Base-by-base conservation (phyloP, 2,113 vertebrate genomes). In the Nerophis ophidion region DNA sequence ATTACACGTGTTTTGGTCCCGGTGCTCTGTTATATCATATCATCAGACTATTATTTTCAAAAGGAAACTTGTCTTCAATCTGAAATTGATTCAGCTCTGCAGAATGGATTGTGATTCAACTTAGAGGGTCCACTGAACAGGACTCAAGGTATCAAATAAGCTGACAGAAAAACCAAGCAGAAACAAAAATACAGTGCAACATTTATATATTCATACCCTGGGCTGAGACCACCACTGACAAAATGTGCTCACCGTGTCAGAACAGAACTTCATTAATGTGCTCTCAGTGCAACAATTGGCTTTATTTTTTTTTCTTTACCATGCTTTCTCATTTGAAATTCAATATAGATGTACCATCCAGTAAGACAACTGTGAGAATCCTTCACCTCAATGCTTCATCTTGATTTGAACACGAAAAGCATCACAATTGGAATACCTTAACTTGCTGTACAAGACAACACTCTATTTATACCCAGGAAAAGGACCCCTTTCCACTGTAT, bases 401-500 rank as follows among this genome's bases (percentile, higher is more conserved):
- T 57, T 58, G 16, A 56, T 33, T 46, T 57, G 47, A 56, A 46
- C 59, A 14, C 60, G 53, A 68, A 14, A 50, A 26, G n/a, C 36
- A 15, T 56, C n/a, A 61, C 50, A 14, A 33, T 61, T 44, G 59
- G 49, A 48, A 63, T 63, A 48, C 57, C 17, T 66, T 38, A 68
- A 57, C 54, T 42, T 42, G 40, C 8, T 10, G 17, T 35, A 74
- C 76, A 58, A 48, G 19, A 63, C 60, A 52, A 61, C 4, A 34
- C 33, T 72, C n/a, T 75, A 68, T 74, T 66, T 66, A 66, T 45
- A 63, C 57, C 57, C 26, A 7, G 48, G 6, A 36, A 48, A 60
- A 48, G 50, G 34, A 61, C 48, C 44, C 58, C 33, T 68, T 75
- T 72, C 67, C 61, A 73, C 17, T 19, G 34, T 66, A 54, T 68